Evolutionary conservation across 1,140 invertebrate species (phyloP), one percentile per base, ranked within the genome.

Genomic region (Diorhabda sublineata): DNA sequence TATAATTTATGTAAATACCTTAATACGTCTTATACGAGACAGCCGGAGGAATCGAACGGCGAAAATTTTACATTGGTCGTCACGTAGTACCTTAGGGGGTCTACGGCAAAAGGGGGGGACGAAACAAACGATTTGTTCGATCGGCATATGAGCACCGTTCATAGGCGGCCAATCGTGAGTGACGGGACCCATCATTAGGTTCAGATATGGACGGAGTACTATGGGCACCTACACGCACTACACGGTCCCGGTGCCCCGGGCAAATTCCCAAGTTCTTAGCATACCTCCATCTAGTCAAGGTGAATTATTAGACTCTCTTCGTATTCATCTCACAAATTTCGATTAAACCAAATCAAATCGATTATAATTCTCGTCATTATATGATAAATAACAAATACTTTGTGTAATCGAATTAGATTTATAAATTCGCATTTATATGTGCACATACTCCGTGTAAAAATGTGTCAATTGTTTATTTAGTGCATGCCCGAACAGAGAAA

Each of bases 1-100:
- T 71, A 65, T 75, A 75, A 75, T 75, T 75, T 75, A 75, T 75
- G 74, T 72, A 75, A 73, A 75, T 75, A 75, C 71, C 68, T 72
- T 75, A 75, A 75, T 75, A 66, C 62, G 66, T 59, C 71, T 69
- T 67, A 74, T 73, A 70, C 45, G 47, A 63, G 69, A 71, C 71
- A 75, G 72, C 74, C 74, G 73, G 73, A 70, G 71, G 71, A 69
- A 61, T 60, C 59, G n/a, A 52, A 52, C 64, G 68, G 67, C 69
- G 74, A 64, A 68, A 75, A 75, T 75, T 75, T 75, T 69, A 74
- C 73, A 61, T 74, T 74, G 70, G 68, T 64, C 70, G 72, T 75
- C 74, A 75, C 74, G 74, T 69, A 6, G 47, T 52, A 52, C 69
- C 67, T 52, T 62, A 61, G 47, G 58, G 11, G 65, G 56, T 41